Percentiles rank a stretch among this genome's conserved stretches.
Conservation (phyloP, 2,113 vertebrate species). For the Polyodon spathula region DNA sequence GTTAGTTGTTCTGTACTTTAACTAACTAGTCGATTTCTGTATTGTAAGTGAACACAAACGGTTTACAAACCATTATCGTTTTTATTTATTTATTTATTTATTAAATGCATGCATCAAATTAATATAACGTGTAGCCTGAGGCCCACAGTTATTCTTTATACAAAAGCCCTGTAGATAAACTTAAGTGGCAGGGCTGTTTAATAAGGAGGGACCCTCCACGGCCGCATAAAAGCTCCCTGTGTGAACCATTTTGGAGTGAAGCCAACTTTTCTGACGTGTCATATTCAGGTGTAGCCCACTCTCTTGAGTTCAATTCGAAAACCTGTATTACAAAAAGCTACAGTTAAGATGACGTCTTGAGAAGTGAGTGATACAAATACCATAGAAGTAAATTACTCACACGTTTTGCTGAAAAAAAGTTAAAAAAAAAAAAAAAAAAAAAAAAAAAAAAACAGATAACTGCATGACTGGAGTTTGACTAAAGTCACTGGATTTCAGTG, state of each 20-base stretch:
- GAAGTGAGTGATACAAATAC: not conserved
- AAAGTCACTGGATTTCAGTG: not conserved
- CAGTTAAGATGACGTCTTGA: not conserved
- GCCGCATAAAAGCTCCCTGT: constrained; percentile 14
- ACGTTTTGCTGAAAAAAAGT: constrained; percentile 20
- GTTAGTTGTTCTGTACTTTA: too few relatives aligned
- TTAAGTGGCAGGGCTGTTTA: not conserved
- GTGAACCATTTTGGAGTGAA: constrained; percentile 5
- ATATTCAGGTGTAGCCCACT: constrained; percentile 10
- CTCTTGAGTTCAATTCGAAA: constrained; percentile 15
- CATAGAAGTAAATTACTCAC: not conserved
- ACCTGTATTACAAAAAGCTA: not conserved
- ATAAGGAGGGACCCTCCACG: not conserved
- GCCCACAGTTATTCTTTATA: too few relatives aligned
- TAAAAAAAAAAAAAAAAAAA: too few relatives aligned
- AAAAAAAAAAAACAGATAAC: not conserved
- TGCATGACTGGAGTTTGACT: constrained; percentile 23
- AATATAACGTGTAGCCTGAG: too few relatives aligned
- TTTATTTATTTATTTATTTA: too few relatives aligned
- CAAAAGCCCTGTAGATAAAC: too few relatives aligned
- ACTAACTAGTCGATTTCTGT: too few relatives aligned
- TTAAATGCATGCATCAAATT: too few relatives aligned
- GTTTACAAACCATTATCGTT: too few relatives aligned
- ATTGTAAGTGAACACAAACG: too few relatives aligned
- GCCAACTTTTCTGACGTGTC: constrained; percentile 21